Conservation (phyloP, 2,113 vertebrate genomes). For the Aviceda subcristata region DNA sequence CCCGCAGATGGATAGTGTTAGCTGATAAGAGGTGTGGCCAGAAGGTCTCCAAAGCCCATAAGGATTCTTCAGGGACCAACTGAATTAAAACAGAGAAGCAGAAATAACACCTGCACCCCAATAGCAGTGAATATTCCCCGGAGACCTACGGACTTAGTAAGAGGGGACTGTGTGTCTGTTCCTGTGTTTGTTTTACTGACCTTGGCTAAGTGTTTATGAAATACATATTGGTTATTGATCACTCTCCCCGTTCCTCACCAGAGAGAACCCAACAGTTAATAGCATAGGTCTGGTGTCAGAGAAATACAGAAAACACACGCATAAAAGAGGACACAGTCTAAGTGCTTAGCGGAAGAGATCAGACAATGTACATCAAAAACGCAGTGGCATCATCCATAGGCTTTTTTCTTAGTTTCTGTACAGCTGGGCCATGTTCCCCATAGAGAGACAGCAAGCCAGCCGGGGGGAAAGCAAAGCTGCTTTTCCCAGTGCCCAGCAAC, state of each 20-base stretch:
- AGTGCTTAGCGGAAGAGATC: background rate
- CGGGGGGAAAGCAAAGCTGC: background rate
- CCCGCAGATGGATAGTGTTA: constrained; percentile 21
- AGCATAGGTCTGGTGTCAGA: background rate
- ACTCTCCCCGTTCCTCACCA: background rate
- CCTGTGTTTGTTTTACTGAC: constrained; percentile 1
- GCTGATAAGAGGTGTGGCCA: constrained; percentile 37
- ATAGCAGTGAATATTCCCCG: background rate
- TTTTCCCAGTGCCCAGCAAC: background rate
- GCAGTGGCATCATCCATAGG: background rate
- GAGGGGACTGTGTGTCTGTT: background rate
- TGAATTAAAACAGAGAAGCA: constrained; percentile 47
- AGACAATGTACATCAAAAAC: background rate
- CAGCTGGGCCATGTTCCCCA: background rate
- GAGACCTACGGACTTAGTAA: background rate
- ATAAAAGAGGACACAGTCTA: background rate
- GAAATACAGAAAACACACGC: background rate
- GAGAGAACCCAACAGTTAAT: background rate
- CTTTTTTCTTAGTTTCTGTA: background rate
- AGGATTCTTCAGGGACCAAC: constrained; percentile 40
- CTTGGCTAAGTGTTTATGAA: constrained; percentile 39
- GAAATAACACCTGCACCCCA: constrained; percentile 60
- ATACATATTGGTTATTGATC: constrained; percentile 43
- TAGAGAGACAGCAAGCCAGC: background rate
- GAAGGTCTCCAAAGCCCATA: constrained; percentile 53